Percentiles rank a stretch among this genome's conserved stretches.
These are phyloP conservation scores for Gymnocheta viridis DNA, from an alignment of 2,888 invertebrate species.

Conservation along the genomic window DNA sequence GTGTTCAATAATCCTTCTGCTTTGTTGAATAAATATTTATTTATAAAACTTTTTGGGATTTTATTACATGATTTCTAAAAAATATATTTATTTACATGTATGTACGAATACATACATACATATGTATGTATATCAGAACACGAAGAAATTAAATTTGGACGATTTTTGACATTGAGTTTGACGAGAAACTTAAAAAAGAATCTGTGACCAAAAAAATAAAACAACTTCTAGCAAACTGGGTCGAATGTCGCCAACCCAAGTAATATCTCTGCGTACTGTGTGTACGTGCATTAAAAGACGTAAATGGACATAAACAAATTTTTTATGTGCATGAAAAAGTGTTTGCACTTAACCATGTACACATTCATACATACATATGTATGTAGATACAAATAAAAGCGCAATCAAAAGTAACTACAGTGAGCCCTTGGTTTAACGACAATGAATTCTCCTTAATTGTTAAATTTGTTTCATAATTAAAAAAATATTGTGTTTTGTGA, in stretches of 20 bases:
- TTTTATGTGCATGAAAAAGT: neutral
- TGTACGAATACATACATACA: neutral
- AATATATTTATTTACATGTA: neutral
- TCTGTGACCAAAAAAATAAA: neutral
- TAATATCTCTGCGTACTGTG: neutral
- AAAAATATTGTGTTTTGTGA: too few species aligned
- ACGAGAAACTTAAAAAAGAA: neutral
- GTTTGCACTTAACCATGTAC: too few species aligned
- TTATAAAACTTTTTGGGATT: neutral
- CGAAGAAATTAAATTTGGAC: too few species aligned
- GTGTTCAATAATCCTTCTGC: too few species aligned
- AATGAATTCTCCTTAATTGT: too few species aligned
- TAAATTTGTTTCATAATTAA: too few species aligned
- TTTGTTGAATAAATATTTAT: neutral
- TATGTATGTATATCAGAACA: too few species aligned
- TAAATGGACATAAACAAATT: constrained; percentile 60
- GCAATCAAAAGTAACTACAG: neutral
- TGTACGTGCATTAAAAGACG: constrained; percentile 70
- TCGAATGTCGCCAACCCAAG: constrained; percentile 27
- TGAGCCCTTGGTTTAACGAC: neutral
- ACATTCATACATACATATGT: neutral
- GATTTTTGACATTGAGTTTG: neutral
- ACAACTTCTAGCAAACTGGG: constrained; percentile 30
- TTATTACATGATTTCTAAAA: too few species aligned
- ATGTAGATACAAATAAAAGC: neutral